Conservation (phyloP, 2,797 vertebrate genomes). For the Gadopsis marmoratus region DNA sequence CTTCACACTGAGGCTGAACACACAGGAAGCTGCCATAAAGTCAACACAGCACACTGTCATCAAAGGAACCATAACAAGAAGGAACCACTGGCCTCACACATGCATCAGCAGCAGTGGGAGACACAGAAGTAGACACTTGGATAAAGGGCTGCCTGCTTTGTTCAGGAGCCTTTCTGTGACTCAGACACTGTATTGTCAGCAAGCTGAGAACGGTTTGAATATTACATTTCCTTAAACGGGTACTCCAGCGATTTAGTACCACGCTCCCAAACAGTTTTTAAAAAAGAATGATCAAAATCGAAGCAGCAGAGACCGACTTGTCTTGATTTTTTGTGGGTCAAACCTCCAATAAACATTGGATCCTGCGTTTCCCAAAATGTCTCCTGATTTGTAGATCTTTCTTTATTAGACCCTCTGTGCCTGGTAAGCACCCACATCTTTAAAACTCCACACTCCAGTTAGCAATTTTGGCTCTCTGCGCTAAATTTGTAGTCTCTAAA, state of each 20-base stretch:
- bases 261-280: neutral
- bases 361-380: neutral
- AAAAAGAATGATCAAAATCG: neutral
- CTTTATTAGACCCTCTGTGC: neutral
- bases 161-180: neutral
- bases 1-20: slow-evolving; percentile 51
- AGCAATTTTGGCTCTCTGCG: neutral
- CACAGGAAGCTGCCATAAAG: slow-evolving; percentile 61
- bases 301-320: neutral
- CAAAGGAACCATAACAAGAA: slow-evolving; percentile 54
- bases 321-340: neutral
- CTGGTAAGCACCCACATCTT: neutral
- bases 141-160: neutral
- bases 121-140: slow-evolving; percentile 15
- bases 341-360: neutral
- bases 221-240: neutral
- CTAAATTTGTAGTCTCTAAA: neutral
- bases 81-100: slow-evolving; percentile 19
- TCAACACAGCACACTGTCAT: slow-evolving; percentile 56
- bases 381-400: neutral
- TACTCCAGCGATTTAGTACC: neutral
- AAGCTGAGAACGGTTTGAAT: neutral
- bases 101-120: slow-evolving; percentile 6
- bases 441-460: neutral
- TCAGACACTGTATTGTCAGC: neutral